Evolutionary conservation across 2,113 vertebrate species (phyloP).

Genomic region (Stegostoma tigrinum): DNA sequence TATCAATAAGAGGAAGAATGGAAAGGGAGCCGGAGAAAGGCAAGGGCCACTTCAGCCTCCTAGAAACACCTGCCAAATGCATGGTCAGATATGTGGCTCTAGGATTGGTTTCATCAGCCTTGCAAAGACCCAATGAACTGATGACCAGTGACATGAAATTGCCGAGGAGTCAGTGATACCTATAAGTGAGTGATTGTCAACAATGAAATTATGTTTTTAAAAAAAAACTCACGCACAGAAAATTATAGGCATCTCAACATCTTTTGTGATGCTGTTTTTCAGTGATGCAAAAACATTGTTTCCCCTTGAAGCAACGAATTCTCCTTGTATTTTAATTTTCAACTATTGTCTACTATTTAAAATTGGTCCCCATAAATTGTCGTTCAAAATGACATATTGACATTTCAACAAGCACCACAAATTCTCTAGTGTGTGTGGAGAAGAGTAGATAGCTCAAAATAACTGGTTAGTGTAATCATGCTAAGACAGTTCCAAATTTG

Average conservation of each 20-base stretch:
- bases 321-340: not conserved
- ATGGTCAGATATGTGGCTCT: no score
- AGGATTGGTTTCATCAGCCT: no score
- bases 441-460: not conserved
- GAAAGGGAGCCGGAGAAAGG: no score
- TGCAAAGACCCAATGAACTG: no score
- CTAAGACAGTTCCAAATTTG: not conserved
- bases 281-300: not conserved
- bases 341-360: not conserved
- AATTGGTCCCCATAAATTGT: not conserved
- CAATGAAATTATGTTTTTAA: not conserved
- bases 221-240: not conserved
- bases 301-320: not conserved
- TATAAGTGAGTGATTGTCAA: no score
- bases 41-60: no score
- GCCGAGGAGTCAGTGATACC: accelerated
- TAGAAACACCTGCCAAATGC: no score
- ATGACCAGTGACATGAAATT: no score
- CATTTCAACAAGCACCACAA: not conserved
- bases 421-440: not conserved
- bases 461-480: not conserved
- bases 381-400: not conserved
- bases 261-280: not conserved
- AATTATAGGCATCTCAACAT: not conserved
- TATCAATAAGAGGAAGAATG: no score